Base-by-base conservation (phyloP, 2,797 vertebrate species). In the Aulostomus chinensis region DNA sequence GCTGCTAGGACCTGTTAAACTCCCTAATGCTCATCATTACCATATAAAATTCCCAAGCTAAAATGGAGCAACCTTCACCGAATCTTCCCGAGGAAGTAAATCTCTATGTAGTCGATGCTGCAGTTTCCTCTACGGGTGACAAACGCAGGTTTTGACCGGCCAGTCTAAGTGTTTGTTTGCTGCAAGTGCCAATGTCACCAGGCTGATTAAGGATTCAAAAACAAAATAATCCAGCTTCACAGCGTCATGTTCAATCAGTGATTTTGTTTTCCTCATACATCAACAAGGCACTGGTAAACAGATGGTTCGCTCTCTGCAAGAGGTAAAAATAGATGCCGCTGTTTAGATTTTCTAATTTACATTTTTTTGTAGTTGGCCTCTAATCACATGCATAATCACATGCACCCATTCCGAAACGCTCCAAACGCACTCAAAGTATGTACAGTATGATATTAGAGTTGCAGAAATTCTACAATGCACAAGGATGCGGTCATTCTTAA, bases 1-100 rank as follows among this genome's bases (percentile, higher is more conserved):
- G 70, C 78, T 78, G 80, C 80, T 81, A 33, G 34, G 71, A 62
- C 61, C 77, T 65, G 62, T 73, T 84, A 41, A 71, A 65, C 51
- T 67, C 57, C 56, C 64, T 66, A 50, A 68, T n/a, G n/a, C n/a
- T n/a, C n/a, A n/a, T n/a, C n/a, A n/a, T n/a, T n/a, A n/a, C n/a
- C n/a, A n/a, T n/a, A n/a, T n/a, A n/a, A n/a, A n/a, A n/a, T n/a
- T n/a, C n/a, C n/a, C n/a, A n/a, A n/a, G n/a, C n/a, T n/a, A n/a
- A n/a, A n/a, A n/a, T n/a, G n/a, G n/a, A n/a, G n/a, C n/a, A n/a
- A n/a, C n/a, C n/a, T n/a, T n/a, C n/a, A n/a, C n/a, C n/a, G n/a
- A n/a, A n/a, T n/a, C n/a, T n/a, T n/a, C n/a, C n/a, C n/a, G n/a
- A n/a, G n/a, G n/a, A n/a, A n/a, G n/a, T n/a, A n/a, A n/a, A n/a